Percentiles rank a stretch among this genome's conserved stretches.
These are phyloP conservation scores for Cartodere bifasciata DNA, from an alignment of 2,888 invertebrate genomes.

Conservation along the genomic window DNA sequence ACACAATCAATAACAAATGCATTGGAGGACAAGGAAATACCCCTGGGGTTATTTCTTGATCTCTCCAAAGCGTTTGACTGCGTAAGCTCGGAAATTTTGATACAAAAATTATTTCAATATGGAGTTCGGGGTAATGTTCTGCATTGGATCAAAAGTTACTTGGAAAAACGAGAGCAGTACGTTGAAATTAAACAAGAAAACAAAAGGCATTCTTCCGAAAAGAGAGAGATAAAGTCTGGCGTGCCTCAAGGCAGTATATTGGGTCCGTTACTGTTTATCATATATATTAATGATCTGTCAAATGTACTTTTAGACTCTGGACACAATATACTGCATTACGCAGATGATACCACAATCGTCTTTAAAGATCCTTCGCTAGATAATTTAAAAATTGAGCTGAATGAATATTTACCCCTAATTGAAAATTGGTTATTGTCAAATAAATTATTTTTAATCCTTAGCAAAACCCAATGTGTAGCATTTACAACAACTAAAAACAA, in stretches of 20 bases:
- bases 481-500: no score
- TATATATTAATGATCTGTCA: conserved; percentile 5
- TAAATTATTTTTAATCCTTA: no score
- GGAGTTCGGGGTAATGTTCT: conserved; percentile 6
- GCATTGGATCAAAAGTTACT: conserved; percentile 5
- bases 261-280: conserved; percentile 4
- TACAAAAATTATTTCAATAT: conserved; percentile 4
- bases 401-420: no score
- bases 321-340: no score
- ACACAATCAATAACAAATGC: conserved; percentile 4
- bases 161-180: conserved; percentile 3
- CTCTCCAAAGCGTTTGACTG: conserved; percentile 8
- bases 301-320: no score
- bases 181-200: conserved; percentile 1
- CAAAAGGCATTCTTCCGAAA: not conserved
- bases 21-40: conserved; percentile 5
- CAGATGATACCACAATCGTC: no score
- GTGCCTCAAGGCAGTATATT: conserved; percentile 6
- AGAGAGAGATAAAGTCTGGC: conserved; percentile 1
- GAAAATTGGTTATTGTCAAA: no score
- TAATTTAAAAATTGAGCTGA: no score
- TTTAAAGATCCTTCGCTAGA: no score
- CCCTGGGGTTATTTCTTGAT: conserved; percentile 7
- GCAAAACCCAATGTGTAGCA: no score
- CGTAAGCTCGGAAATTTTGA: conserved; percentile 5